Evolutionary conservation across 2,888 invertebrate genomes (phyloP), one percentile per base, ranked within the genome.

Genomic region (Eremobia ochroleuca): DNA sequence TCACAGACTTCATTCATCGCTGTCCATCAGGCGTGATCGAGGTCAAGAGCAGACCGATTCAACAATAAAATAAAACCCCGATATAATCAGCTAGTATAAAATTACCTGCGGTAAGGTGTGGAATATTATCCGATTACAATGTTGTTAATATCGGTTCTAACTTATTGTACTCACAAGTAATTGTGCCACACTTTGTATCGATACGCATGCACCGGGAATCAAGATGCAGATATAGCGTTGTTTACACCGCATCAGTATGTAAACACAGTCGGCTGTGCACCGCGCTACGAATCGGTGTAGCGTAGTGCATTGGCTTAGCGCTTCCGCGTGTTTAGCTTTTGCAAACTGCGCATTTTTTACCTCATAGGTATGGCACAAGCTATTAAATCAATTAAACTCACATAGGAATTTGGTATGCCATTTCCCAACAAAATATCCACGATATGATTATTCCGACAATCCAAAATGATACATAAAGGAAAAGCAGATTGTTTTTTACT

Each of bases 211-310:
- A 59, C 8, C 31, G 49, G 18, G 49, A 58, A 64, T 49, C 49
- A 67, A 65, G 43, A 34, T 28, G 52, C n/a, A 43, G 55, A 55
- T 61, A 31, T 46, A 31, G 59, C 62, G 15, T 55, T 77, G 83
- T 80, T 79, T 79, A 80, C 78, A 34, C n/a, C 28, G 65, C 64
- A 58, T 58, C 34, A 65, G 67, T 78, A 79, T 70, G 52, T 55
- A 46, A 78, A 62, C 69, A 78, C 52, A 78, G 15, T 11, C 79
- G 31, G 31, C 6, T 34, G 6, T 66, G 52, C 11, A 59, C 25
- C 58, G 37, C 61, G 34, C 46, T 31, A 62, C 62, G 31, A 46
- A 31, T 28, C 28, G 8, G 31, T 64, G 18, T 40, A 49, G 55
- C 49, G 49, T 58, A 13, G 18, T 28, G 15, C 62, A n/a, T 4